Conservation (phyloP, 1,140 invertebrate genomes). For the Drosophila lacertosa region DNA sequence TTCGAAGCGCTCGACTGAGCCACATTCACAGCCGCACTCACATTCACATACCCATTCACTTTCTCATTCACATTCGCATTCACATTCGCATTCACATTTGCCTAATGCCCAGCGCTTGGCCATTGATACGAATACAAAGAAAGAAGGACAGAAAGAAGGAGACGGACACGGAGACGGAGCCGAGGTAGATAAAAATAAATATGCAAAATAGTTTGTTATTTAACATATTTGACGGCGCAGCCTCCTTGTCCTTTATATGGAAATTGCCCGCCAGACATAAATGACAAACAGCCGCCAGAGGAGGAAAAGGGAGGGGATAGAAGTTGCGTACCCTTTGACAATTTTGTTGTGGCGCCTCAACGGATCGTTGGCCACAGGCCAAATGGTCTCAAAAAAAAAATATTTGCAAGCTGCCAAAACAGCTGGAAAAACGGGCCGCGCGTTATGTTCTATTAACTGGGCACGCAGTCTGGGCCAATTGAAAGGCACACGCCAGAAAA, state of each 20-base stretch:
- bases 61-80: slow-evolving; percentile 45
- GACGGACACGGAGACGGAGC: slow-evolving; percentile 3
- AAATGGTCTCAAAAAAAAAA: slow-evolving; percentile 50
- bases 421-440: slow-evolving; percentile 59
- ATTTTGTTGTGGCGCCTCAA: slow-evolving; percentile 53
- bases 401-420: slow-evolving; percentile 68
- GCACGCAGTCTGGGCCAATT: slow-evolving; percentile 67
- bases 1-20: slow-evolving; percentile 33
- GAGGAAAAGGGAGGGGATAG: slow-evolving; percentile 4
- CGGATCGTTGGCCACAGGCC: slow-evolving; percentile 57
- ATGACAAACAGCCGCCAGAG: slow-evolving; percentile 60
- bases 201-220: slow-evolving; percentile 82
- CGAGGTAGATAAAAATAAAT: slow-evolving; percentile 62
- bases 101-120: slow-evolving; percentile 55
- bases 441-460: slow-evolving; percentile 74
- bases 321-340: slow-evolving; percentile 59
- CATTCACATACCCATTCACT: slow-evolving; percentile 41
- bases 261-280: slow-evolving; percentile 68
- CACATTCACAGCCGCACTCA: slow-evolving; percentile 47
- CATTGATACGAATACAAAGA: slow-evolving; percentile 52
- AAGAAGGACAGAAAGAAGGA: slow-evolving; percentile 2
- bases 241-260: slow-evolving; percentile 57
- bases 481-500: slow-evolving; percentile 54
- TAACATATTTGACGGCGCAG: slow-evolving; percentile 74
- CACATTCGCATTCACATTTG: slow-evolving; percentile 42